These are phyloP conservation scores for Macrosoma leucophasiata DNA, from an alignment of 2,888 invertebrate species.

Conservation along the genomic window DNA sequence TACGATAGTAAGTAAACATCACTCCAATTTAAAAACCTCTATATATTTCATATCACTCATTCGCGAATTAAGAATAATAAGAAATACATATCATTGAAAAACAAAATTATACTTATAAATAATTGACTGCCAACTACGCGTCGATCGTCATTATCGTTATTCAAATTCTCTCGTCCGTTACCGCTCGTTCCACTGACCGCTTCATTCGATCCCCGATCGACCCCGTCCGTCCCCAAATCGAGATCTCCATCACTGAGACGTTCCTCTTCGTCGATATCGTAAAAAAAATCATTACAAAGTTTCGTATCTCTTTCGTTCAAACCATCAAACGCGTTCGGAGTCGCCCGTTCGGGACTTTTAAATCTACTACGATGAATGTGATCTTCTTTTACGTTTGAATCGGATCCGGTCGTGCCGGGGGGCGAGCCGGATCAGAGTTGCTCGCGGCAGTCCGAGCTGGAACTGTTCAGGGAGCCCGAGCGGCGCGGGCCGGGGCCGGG, in stretches of 20 bases:
- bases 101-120: conserved; percentile 46
- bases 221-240: conserved; percentile 1
- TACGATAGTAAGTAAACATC: too few relatives aligned
- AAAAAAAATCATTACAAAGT: too few relatives aligned
- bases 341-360: background rate
- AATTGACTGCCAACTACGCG: conserved; percentile 48
- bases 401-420: conserved; percentile 2
- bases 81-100: conserved; percentile 9
- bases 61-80: too few relatives aligned
- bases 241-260: conserved; percentile 6
- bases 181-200: conserved; percentile 33
- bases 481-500: conserved; percentile 52
- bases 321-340: too few relatives aligned
- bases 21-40: too few relatives aligned
- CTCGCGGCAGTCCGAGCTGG: conserved; percentile 59
- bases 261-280: conserved; percentile 8
- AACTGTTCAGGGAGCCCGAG: conserved; percentile 53
- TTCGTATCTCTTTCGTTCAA: too few relatives aligned
- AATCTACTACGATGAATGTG: background rate
- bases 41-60: too few relatives aligned
- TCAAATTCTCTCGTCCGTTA: conserved; percentile 48
- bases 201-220: conserved; percentile 24
- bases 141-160: conserved; percentile 35
- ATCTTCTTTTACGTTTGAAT: background rate
- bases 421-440: conserved; percentile 65